Evolutionary conservation across 2,888 invertebrate species (phyloP), one percentile per base, ranked within the genome.

Genomic region (Aphidius colemani): DNA sequence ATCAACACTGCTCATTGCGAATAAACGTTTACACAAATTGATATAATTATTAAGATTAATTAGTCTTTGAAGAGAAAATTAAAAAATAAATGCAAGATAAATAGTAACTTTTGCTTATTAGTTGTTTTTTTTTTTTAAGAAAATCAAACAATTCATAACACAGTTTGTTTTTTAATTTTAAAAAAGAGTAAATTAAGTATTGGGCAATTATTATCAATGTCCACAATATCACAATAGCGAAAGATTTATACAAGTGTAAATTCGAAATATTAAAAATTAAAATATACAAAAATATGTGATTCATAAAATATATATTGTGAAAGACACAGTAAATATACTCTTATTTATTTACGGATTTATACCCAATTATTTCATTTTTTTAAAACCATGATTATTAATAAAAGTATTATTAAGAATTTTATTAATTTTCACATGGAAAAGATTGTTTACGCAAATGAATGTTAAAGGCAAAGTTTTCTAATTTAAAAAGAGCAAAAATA

Each of bases 241-340:
- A 77, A 76, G 71, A 77, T 75, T 72, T 72, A 75, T 62, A 41
- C 10, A 11, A 40, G 41, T 18, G 43, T 50, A 68, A 64, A 73
- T 73, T 73, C 72, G 72, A 77, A 75, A 70, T 73, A 68, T 74
- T 79, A 76, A 72, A 76, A 77, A 72, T 79, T 30, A 30, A 70
- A 76, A 78, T 75, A 75, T 79, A 79, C 78, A 79, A 79, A 79
- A 79, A 79, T 79, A 79, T 75, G 78, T 77, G 74, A 72, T 75
- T 71, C 74, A 71, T 74, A 72, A 30, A 30, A 30, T 30, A 30
- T 30, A 30, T 30, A 30, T 30, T 30, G 30, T 30, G 30, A 30
- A 30, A 30, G 30, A 30, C 30, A 30, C 30, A 30, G 49, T 53
- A 45, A 53, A 53, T 43, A 44, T 40, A 43, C 44, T 40, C 41